These are phyloP conservation scores for Tetragonula clypearis DNA, from an alignment of 1,140 invertebrate species.

Conservation along the genomic window DNA sequence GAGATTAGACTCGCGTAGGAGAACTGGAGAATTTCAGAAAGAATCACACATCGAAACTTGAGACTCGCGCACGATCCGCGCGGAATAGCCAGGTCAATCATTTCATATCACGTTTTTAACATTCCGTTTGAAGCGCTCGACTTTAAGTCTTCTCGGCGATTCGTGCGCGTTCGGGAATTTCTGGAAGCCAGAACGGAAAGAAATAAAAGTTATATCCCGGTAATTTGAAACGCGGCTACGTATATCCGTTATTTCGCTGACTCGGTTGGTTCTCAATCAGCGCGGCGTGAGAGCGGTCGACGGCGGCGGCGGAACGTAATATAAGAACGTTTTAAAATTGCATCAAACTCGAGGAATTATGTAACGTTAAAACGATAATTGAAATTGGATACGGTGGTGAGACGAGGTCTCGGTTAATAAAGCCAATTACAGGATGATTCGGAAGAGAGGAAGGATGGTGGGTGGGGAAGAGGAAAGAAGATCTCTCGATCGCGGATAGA, in stretches of 20 bases:
- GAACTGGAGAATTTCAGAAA: neutral
- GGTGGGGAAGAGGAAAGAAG: constrained; percentile 16
- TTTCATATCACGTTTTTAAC: neutral
- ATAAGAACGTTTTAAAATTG: constrained; percentile 24
- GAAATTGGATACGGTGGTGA: constrained; percentile 58
- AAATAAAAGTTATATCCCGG: neutral
- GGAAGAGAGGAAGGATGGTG: constrained; percentile 14
- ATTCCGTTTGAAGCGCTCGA: neutral
- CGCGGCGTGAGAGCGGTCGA: neutral
- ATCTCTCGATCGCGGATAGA: constrained; percentile 3
- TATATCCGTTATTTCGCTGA: constrained; percentile 3
- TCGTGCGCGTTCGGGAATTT: neutral
- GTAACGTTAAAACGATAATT: constrained; percentile 59
- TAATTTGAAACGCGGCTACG: neutral
- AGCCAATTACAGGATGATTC: constrained; percentile 59
- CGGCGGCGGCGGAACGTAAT: neutral
- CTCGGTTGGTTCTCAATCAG: constrained; percentile 9
- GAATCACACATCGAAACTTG: neutral
- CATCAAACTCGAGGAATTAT: constrained; percentile 27
- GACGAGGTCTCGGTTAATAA: constrained; percentile 54
- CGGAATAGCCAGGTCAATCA: neutral
- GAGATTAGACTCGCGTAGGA: neutral
- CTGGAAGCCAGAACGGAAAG: neutral
- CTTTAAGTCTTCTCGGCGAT: neutral
- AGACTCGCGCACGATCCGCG: neutral